phyloP scores from a whole-genome alignment of 2,797 vertebrate genomes.

The Oreonectes daqikongensis region DNA sequence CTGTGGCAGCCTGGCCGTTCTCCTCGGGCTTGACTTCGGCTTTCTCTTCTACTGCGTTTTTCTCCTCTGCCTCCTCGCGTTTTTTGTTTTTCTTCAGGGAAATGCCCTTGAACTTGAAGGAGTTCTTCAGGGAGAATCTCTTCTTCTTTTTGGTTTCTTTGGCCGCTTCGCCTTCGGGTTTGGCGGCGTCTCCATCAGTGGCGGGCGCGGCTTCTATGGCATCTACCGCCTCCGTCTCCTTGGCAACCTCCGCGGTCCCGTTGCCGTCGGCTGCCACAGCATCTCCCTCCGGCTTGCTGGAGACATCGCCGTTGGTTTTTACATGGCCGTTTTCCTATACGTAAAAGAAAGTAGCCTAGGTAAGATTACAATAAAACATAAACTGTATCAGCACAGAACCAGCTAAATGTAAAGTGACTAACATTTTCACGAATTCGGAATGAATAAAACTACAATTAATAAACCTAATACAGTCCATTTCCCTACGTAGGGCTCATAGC shows the following conservation, averaged over 20 bases:
- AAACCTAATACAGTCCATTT: background rate
- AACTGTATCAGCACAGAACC: background rate
- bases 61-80: slow-evolving; percentile 69
- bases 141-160: slow-evolving; percentile 93
- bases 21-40: slow-evolving; percentile 73
- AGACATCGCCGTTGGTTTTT: slow-evolving; percentile 88
- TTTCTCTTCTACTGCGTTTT: slow-evolving; percentile 62
- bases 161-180: slow-evolving; percentile 77
- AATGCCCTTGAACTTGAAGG: slow-evolving; percentile 92
- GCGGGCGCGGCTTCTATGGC: slow-evolving; percentile 84
- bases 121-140: slow-evolving; percentile 94
- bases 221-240: slow-evolving; percentile 78
- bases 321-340: slow-evolving; percentile 92
- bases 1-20: slow-evolving; percentile 73
- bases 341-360: slow-evolving; percentile 8
- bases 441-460: background rate
- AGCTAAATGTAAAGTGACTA: background rate
- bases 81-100: slow-evolving; percentile 91
- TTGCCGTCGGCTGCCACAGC: slow-evolving; percentile 75
- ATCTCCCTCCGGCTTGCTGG: slow-evolving; percentile 83
- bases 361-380: background rate
- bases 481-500: background rate
- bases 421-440: background rate
- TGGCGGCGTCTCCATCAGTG: slow-evolving; percentile 75
- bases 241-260: slow-evolving; percentile 79